Base-by-base conservation (phyloP, 2,888 invertebrate genomes). In the Copidosoma aretas region DNA sequence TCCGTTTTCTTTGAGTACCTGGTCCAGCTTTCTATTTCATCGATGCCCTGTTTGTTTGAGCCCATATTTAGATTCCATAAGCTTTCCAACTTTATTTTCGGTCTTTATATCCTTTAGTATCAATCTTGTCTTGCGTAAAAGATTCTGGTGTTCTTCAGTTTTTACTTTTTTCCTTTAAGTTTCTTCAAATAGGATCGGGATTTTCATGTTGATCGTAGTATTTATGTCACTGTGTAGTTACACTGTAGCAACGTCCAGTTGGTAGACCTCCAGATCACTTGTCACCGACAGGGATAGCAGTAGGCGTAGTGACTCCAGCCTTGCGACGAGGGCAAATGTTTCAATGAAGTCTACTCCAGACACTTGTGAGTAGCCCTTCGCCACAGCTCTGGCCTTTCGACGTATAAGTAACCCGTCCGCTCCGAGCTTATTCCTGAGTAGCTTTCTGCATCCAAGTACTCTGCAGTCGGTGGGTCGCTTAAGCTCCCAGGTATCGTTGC, bases 51-150 rank as follows among this genome's bases (percentile, higher is more conserved):
- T 60, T 25, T 72, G 68, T 1, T 43, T 43, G 10, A 72, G 41
- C 0, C 72, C 70, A 25, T 72, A 72, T 5, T 71, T 24, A 0
- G 68, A 68, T 41, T 59, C 66, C 14, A 59, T 61, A 4, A 73
- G 8, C 4, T 19, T n/a, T 24, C 62, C 70, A 17, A 68, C 64
- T 10, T 67, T 64, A 8, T 32, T 32, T 32, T 8, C 32, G 8
- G 32, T 32, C 8, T 32, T 32, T 32, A 32, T 3, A 8, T 8
- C 8, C 4, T 32, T 32, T 32, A 32, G 8, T 8, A 32, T 32
- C 4, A 32, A 32, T 5, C 8, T 32, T 3, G 32, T 8, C 32
- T 32, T 32, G 32, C 32, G 32, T 5, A 32, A 3, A 32, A 32
- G 32, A 8, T 32, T 32, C 8, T 32, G 8, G 32, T n/a, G n/a